A percentile compares a stretch with the other conserved stretches of the same genome.
Conservation (phyloP, 2,797 vertebrate genomes). For the Sciurus carolinensis region DNA sequence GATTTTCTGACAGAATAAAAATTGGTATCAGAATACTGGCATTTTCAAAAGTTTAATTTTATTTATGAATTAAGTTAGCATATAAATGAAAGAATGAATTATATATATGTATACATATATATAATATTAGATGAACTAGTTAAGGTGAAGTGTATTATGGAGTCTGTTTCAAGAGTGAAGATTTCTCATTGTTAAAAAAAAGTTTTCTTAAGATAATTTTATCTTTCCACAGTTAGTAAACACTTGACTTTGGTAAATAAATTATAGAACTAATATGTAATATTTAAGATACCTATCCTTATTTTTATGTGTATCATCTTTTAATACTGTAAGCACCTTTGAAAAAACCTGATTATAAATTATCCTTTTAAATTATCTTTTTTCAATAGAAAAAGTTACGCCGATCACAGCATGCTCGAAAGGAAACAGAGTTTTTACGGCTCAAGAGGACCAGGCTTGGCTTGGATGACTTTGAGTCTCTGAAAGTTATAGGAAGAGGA, state of each 20-base stretch:
- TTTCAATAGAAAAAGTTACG: conserved; percentile 95
- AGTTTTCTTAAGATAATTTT: neutral
- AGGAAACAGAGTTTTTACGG: conserved; percentile 97
- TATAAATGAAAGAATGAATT: neutral
- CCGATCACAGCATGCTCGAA: conserved; percentile 97
- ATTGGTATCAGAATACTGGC: neutral
- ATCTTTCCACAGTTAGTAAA: conserved; percentile 24
- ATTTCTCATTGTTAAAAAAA: neutral
- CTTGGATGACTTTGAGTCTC: conserved; percentile 97
- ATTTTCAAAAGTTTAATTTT: conserved; percentile 52
- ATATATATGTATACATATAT: neutral
- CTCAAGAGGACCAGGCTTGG: conserved; percentile 98
- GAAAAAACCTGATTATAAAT: conserved; percentile 57
- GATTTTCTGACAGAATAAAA: conserved; percentile 47
- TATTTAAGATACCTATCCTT: neutral
- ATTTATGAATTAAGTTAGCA: conserved; percentile 37
- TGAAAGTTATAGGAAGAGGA: conserved; percentile 98
- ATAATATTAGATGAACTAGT: neutral
- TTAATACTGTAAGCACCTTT: conserved; percentile 33
- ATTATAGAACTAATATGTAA: neutral
- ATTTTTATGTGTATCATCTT: conserved; percentile 34
- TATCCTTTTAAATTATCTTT: neutral
- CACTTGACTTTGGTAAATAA: conserved; percentile 43
- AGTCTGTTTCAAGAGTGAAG: conserved; percentile 7
- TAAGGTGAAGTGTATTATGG: neutral